phyloP scores from a whole-genome alignment of 2,113 vertebrate species.

The Eretmochelys imbricata region DNA sequence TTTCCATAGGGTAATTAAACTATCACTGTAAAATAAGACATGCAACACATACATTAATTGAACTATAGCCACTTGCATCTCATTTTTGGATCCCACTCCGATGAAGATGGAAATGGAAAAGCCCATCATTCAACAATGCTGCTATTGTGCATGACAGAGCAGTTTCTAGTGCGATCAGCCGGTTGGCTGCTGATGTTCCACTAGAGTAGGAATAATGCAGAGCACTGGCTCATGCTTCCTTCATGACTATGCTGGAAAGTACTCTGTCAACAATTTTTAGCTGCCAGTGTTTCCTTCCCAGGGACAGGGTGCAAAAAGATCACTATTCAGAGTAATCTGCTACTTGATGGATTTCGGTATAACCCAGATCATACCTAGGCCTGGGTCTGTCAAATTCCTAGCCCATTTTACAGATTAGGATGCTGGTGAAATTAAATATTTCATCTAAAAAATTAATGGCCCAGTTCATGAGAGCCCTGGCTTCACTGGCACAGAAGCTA shows the following conservation, averaged over 20 bases:
- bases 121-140: background rate
- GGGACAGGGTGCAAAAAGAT: rapidly evolving
- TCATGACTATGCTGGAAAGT: rapidly evolving
- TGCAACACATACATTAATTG: background rate
- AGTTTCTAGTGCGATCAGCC: background rate
- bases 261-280: rapidly evolving
- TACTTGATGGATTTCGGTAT: background rate
- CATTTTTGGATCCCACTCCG: background rate
- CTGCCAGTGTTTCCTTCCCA: background rate
- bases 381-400: background rate
- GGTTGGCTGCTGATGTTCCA: rapidly evolving
- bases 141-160: rapidly evolving
- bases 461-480: background rate
- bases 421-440: background rate
- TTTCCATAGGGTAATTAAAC: background rate
- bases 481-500: background rate
- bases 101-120: background rate
- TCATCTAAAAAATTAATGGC: background rate
- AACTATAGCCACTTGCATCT: background rate
- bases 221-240: rapidly evolving
- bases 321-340: background rate
- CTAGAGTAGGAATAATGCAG: rapidly evolving
- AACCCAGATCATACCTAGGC: background rate
- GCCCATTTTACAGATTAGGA: background rate
- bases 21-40: background rate